Evolutionary conservation across 2,113 vertebrate species (phyloP).

Genomic region (Gopherus flavomarginatus): DNA sequence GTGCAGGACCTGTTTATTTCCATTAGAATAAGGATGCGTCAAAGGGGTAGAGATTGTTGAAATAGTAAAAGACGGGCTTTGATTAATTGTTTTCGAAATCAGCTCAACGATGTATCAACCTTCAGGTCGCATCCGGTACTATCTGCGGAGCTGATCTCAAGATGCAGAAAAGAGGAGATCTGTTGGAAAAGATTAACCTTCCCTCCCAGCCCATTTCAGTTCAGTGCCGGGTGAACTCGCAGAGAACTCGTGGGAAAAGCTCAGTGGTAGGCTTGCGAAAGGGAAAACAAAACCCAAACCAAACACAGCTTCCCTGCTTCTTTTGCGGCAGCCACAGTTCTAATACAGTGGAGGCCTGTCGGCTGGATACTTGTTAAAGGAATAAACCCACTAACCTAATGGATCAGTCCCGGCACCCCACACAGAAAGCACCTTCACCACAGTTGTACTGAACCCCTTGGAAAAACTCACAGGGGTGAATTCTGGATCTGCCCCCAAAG

Average conservation of each 20-base stretch:
- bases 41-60: not conserved
- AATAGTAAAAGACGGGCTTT: not conserved
- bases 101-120: constrained; percentile 16
- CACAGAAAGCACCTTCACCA: not conserved
- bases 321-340: not conserved
- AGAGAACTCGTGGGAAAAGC: not conserved
- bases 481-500: not conserved
- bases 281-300: not conserved
- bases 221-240: not conserved
- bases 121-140: not conserved
- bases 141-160: not conserved
- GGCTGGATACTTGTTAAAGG: not conserved
- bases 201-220: not conserved
- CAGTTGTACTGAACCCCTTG: not conserved
- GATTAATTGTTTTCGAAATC: constrained; percentile 13
- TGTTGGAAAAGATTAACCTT: not conserved
- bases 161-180: not conserved
- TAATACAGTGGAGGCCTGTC: not conserved
- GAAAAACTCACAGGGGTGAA: rapidly evolving
- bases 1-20: not conserved
- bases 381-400: not conserved
- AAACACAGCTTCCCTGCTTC: not conserved
- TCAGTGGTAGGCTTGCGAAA: not conserved
- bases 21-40: not conserved
- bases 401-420: not conserved